phyloP scores from a whole-genome alignment of 2,888 invertebrate genomes.

The Griposia aprilina region DNA sequence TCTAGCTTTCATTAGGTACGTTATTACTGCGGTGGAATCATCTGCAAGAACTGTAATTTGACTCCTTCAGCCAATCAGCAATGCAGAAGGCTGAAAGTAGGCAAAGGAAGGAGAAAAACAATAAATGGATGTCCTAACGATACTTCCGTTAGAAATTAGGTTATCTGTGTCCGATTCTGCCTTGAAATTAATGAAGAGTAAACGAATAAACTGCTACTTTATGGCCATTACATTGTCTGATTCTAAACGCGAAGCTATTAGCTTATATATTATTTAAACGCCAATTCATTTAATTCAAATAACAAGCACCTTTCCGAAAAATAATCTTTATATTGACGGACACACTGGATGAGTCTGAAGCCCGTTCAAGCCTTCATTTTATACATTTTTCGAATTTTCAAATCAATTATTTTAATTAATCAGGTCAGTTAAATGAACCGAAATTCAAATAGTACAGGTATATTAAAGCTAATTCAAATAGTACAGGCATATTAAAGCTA shows the following conservation, averaged over 20 bases:
- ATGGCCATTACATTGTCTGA: background rate
- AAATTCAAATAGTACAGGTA: constrained; percentile 44
- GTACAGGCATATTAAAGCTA: constrained; percentile 37
- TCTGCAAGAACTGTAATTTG: constrained; percentile 42
- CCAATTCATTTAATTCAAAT: constrained; percentile 4
- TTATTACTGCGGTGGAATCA: constrained; percentile 25
- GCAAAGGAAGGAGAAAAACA: constrained; percentile 11
- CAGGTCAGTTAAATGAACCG: constrained; percentile 15
- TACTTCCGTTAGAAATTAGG: constrained; percentile 30
- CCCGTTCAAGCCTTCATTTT: background rate
- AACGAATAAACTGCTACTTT: background rate
- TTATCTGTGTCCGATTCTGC: constrained; percentile 27
- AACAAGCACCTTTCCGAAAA: background rate
- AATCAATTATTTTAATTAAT: constrained; percentile 34
- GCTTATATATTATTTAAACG: background rate
- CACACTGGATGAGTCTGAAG: background rate
- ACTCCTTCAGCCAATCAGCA: constrained; percentile 35
- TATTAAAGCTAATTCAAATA: constrained; percentile 50
- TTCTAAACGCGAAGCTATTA: background rate
- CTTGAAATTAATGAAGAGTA: constrained; percentile 21
- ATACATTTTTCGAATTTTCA: background rate
- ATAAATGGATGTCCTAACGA: constrained; percentile 23
- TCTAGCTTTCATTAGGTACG: constrained; percentile 10
- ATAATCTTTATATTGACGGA: background rate
- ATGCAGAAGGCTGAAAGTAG: constrained; percentile 19